Conservation (phyloP, 1,140 invertebrate genomes). For the Nasonia giraulti region DNA sequence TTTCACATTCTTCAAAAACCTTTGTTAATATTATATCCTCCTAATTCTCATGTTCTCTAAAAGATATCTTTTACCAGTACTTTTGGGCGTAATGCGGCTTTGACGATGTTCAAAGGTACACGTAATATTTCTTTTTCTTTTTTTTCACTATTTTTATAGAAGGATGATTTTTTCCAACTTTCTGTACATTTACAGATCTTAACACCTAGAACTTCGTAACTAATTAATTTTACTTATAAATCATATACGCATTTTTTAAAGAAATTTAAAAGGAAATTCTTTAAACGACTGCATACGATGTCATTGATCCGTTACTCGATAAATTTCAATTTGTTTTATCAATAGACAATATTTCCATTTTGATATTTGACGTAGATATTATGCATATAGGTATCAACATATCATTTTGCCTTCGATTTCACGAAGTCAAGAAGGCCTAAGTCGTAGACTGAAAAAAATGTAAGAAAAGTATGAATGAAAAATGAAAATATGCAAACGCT, state of each 20-base stretch:
- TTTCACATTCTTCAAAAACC: slow-evolving; percentile 40
- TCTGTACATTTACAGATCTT: not conserved
- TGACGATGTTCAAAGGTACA: not conserved
- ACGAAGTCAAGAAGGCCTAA: not conserved
- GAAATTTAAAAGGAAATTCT: not conserved
- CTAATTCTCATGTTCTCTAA: slow-evolving; percentile 26
- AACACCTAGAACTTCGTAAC: not conserved
- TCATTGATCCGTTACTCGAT: not conserved
- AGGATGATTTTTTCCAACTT: not conserved
- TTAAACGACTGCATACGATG: not conserved
- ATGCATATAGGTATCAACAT: slow-evolving; percentile 11
- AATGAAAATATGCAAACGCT: not conserved
- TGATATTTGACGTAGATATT: slow-evolving; percentile 16
- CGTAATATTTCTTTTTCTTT: not conserved
- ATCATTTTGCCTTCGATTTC: slow-evolving; percentile 28
- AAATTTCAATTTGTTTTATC: not conserved
- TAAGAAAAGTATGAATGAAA: not conserved
- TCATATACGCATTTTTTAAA: not conserved
- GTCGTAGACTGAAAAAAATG: not conserved
- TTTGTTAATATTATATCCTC: slow-evolving; percentile 14
- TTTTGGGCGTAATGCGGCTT: not conserved
- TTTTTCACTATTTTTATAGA: not conserved
- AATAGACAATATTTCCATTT: slow-evolving; percentile 29
- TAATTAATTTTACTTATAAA: not conserved
- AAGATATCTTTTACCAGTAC: not conserved